Percentiles rank a stretch among this genome's conserved stretches.
Evolutionary conservation across 2,797 vertebrate genomes (phyloP).

Genomic region (Sebastes alutus): DNA sequence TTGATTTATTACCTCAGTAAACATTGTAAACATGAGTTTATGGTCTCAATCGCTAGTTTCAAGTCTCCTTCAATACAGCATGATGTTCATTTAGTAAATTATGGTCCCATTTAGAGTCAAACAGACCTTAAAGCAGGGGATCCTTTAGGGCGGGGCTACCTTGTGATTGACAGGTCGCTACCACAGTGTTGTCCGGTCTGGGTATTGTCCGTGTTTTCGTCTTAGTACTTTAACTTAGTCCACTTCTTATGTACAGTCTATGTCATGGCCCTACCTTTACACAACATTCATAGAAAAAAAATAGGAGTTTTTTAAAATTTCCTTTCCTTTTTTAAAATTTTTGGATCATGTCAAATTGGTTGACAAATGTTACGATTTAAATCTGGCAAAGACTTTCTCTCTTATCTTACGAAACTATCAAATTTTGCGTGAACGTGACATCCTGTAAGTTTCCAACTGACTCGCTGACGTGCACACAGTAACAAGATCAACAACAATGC

Average conservation of each 20-base stretch:
- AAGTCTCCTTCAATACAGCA: too few species aligned
- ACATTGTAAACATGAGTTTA: too few species aligned
- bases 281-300: background rate
- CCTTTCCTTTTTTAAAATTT: background rate
- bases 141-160: too few species aligned
- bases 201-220: too few species aligned
- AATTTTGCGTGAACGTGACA: constrained; percentile 14
- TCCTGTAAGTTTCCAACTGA: constrained; percentile 15
- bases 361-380: background rate
- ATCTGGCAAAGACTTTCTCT: background rate
- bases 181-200: too few species aligned
- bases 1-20: too few species aligned
- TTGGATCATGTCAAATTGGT: background rate
- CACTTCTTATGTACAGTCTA: background rate
- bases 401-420: constrained; percentile 1
- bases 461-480: constrained; percentile 18
- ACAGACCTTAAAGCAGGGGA: too few species aligned
- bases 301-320: background rate
- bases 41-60: too few species aligned
- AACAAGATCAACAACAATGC: constrained; percentile 46
- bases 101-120: too few species aligned
- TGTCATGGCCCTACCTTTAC: background rate
- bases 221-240: background rate
- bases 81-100: too few species aligned
- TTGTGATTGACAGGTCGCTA: too few species aligned